Evolutionary conservation across 2,888 invertebrate genomes (phyloP).

Genomic region (Apotomis betuletana): DNA sequence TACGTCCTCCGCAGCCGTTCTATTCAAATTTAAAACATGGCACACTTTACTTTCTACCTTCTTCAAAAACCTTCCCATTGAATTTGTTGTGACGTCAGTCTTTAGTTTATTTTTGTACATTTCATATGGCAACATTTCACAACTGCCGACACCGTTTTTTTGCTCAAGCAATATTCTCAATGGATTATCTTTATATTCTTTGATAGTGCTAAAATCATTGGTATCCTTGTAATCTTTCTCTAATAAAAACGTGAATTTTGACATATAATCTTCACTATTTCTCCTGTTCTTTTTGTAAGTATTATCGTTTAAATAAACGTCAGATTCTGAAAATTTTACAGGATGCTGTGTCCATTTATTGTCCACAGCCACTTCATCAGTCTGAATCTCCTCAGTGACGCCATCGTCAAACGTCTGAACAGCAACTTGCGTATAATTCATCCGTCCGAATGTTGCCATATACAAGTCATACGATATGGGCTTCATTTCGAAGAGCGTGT

Average conservation of each 20-base stretch:
- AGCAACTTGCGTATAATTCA: conserved; percentile 70
- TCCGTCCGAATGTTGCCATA: conserved; percentile 74
- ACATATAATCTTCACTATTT: conserved; percentile 59
- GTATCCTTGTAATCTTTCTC: conserved; percentile 47
- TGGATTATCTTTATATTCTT: conserved; percentile 63
- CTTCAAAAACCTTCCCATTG: conserved; percentile 67
- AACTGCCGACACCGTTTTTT: conserved; percentile 69
- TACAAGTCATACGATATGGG: conserved; percentile 78
- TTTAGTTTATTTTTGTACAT: conserved; percentile 65
- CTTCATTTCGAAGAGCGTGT: conserved; percentile 75
- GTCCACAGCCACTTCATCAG: conserved; percentile 61
- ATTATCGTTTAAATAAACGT: conserved; percentile 55
- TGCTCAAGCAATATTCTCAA: conserved; percentile 74
- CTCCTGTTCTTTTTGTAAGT: conserved; percentile 50
- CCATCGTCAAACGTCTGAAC: conserved; percentile 78
- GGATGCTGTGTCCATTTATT: conserved; percentile 78
- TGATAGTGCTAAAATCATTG: conserved; percentile 51
- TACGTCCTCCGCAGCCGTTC: conserved; percentile 55
- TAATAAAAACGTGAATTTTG: conserved; percentile 61
- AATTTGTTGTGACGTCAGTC: conserved; percentile 57
- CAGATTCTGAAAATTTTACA: conserved; percentile 67
- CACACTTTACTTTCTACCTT: conserved; percentile 63
- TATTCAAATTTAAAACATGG: conserved; percentile 63
- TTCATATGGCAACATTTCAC: conserved; percentile 65
- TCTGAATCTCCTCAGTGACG: conserved; percentile 69